Percentiles rank a stretch among this genome's conserved stretches.
Conservation (phyloP, 1,140 invertebrate species). For the Helicoverpa armigera region DNA sequence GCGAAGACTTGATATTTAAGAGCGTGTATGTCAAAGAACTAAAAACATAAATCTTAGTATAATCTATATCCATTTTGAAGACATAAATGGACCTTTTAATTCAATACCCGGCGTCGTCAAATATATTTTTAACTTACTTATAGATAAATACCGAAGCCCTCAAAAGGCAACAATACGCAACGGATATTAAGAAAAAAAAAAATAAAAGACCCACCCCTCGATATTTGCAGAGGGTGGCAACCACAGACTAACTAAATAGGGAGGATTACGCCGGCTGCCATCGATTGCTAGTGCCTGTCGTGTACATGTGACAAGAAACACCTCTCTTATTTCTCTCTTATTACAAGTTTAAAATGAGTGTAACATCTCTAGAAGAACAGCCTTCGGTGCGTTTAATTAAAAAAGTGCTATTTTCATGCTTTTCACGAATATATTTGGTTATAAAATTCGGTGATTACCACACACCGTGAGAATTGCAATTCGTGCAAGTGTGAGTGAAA, state of each 20-base stretch:
- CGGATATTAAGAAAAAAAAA: conserved; percentile 41
- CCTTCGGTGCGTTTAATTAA: conserved; percentile 38
- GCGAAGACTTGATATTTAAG: no score
- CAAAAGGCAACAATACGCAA: conserved; percentile 34
- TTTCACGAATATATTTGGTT: conserved; percentile 27
- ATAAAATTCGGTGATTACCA: conserved; percentile 26
- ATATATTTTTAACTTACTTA: background rate
- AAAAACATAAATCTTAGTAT: no score
- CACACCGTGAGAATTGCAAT: conserved; percentile 10
- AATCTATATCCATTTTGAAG: no score
- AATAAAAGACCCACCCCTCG: conserved; percentile 32
- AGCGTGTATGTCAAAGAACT: no score
- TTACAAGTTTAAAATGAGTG: conserved; percentile 38
- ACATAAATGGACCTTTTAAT: no score
- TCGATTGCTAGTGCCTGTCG: conserved; percentile 34
- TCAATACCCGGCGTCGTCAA: background rate
- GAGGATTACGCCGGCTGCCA: conserved; percentile 42
- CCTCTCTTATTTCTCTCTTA: conserved; percentile 10
- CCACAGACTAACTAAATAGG: conserved; percentile 47
- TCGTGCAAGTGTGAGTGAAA: conserved; percentile 38
- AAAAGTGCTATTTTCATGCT: conserved; percentile 36
- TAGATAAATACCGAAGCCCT: conserved; percentile 9
- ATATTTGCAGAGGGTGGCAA: conserved; percentile 33
- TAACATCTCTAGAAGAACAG: conserved; percentile 39
- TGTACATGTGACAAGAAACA: conserved; percentile 36